Percentiles rank a stretch among this genome's conserved stretches.
Evolutionary conservation across 1,140 invertebrate species (phyloP).

Genomic region (Radopholus similis): DNA sequence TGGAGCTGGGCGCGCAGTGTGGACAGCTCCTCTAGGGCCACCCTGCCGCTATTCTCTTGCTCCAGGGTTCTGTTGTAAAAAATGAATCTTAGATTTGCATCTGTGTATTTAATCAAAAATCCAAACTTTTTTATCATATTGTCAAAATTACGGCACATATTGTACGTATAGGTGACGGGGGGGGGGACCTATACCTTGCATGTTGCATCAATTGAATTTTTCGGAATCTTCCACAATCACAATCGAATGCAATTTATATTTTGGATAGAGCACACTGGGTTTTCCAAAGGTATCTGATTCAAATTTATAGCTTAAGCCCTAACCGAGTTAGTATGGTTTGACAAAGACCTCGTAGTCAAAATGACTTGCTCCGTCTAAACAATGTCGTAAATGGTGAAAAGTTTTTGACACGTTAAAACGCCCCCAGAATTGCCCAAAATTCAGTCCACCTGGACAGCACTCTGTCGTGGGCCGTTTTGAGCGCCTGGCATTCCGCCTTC

Average conservation of each 20-base stretch:
- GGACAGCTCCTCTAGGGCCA: conserved; percentile 18
- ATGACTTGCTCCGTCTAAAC: not conserved
- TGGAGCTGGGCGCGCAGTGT: conserved; percentile 9
- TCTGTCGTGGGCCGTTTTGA: conserved; percentile 39
- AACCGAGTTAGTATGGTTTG: too few species aligned
- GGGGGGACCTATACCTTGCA: too few species aligned
- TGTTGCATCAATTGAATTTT: too few species aligned
- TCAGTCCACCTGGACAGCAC: conserved; percentile 30
- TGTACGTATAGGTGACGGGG: too few species aligned
- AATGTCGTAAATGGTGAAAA: conserved; percentile 10
- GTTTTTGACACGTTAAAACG: not conserved
- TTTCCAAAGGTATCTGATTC: too few species aligned
- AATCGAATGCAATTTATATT: too few species aligned
- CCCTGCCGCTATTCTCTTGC: conserved; percentile 19
- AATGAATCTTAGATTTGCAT: conserved; percentile 4
- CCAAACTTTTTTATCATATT: not conserved
- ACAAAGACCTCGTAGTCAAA: conserved; percentile 13
- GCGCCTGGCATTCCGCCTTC: conserved; percentile 34
- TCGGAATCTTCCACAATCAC: too few species aligned
- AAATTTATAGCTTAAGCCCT: too few species aligned
- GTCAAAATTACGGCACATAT: too few species aligned
- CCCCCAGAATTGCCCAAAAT: not conserved
- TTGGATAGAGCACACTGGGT: too few species aligned
- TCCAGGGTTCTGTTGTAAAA: conserved; percentile 26
- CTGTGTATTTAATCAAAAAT: conserved; percentile 9